These are phyloP conservation scores for Drosophila lacicola DNA, from an alignment of 2,888 invertebrate species.

Conservation along the genomic window DNA sequence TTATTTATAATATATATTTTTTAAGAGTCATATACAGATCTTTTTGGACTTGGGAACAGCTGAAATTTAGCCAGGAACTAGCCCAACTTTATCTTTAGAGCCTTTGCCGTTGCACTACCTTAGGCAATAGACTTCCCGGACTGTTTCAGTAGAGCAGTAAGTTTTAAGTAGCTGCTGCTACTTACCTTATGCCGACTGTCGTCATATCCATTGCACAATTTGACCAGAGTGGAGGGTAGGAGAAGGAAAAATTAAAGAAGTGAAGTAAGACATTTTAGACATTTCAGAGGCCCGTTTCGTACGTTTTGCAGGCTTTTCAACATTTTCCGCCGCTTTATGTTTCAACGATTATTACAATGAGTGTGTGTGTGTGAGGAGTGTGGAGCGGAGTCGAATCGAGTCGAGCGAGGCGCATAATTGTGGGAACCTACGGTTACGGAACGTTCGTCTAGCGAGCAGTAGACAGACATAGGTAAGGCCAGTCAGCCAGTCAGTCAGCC, in stretches of 20 bases:
- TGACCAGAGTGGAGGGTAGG: constrained; percentile 23
- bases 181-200: constrained; percentile 35
- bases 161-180: constrained; percentile 17
- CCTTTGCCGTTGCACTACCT: background rate
- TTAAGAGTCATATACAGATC: no score
- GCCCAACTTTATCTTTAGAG: no score
- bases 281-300: constrained; percentile 38
- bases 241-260: constrained; percentile 25
- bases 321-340: constrained; percentile 74
- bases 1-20: no score
- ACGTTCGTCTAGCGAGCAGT: constrained; percentile 68
- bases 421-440: constrained; percentile 78
- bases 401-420: constrained; percentile 75
- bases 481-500: constrained; percentile 38
- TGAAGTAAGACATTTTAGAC: constrained; percentile 66
- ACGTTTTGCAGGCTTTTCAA: constrained; percentile 65
- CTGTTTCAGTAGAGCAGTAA: background rate
- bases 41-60: no score
- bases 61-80: background rate
- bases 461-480: constrained; percentile 67
- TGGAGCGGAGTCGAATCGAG: constrained; percentile 43
- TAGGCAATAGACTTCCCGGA: background rate
- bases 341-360: constrained; percentile 75
- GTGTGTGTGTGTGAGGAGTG: constrained; percentile 42
- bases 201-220: constrained; percentile 69